Base-by-base conservation (phyloP, 2,113 vertebrate species). In the Neolamprologus sp. region DNA sequence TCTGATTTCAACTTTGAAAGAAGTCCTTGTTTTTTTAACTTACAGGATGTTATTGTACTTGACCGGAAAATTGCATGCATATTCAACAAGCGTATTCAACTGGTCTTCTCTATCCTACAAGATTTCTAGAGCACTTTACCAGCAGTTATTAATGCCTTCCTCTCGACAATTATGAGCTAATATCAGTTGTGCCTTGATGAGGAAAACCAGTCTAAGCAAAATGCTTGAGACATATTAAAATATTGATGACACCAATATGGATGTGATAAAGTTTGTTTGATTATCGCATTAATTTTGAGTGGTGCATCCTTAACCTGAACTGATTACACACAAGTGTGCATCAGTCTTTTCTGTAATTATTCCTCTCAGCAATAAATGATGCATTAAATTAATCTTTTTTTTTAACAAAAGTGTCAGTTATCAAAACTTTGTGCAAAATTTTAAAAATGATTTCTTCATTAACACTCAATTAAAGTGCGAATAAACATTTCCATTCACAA, bases 341-440 rank as follows among this genome's bases (percentile, higher is more conserved):
- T 93, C 73, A 45, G 84, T 93, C 80, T 80, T 51, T 78, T 40
- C 42, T 84, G 81, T 88, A 86, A 89, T 92, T 89, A 81, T 78
- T 79, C 83, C 4, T 28, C 49, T 28, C 51, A 3, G 82, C 57
- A 80, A 84, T 87, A 82, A 80, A 78, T 82, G 57, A 83, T 75
- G 49, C 49, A 35, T 26, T 37, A 42, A 82, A 85, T 86, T 5
- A 88, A 88, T 88, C 19, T 45, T n/a, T 65, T 60, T 58, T 63
- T 57, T 26, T 1, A 10, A 88, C 26, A 28, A 58, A 58, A 84
- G 40, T 53, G n/a, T 47, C 42, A 68, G 55, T 78, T 58, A 65
- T 84, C 40, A 57, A 82, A 89, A 78, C 40, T n/a, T 55, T 4
- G 14, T 28, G 12, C 55, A 28, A 6, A 45, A 63, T 63, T 55